phyloP scores from a whole-genome alignment of 2,888 invertebrate genomes.

The Diaperis boleti region DNA sequence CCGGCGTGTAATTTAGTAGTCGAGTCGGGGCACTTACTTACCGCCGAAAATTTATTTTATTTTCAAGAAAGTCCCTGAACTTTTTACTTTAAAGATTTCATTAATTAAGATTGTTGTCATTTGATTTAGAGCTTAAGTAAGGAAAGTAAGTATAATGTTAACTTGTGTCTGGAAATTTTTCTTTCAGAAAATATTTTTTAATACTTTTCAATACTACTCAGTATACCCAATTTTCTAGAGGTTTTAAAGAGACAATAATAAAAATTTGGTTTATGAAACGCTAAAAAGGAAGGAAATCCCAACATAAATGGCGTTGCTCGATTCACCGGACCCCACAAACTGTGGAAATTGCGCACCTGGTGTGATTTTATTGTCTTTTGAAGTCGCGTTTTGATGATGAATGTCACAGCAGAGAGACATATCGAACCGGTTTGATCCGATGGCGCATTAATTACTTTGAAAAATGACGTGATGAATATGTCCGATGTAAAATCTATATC shows the following conservation, averaged over 20 bases:
- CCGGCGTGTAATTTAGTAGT: constrained; percentile 21
- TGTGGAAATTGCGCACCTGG: constrained; percentile 12
- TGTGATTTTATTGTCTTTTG: constrained; percentile 4
- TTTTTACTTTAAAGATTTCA: constrained; percentile 16
- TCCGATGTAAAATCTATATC: constrained; percentile 38
- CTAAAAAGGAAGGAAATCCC: too few relatives aligned
- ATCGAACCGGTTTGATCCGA: constrained; percentile 19
- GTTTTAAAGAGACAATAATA: too few relatives aligned
- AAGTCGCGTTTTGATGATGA: constrained; percentile 7
- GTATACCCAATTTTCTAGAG: too few relatives aligned
- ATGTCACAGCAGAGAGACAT: constrained; percentile 14
- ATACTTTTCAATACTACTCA: too few relatives aligned
- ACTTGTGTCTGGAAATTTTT: too few relatives aligned
- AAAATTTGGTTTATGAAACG: too few relatives aligned
- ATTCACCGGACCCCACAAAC: too few relatives aligned
- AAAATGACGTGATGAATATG: constrained; percentile 38
- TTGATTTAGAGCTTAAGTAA: too few relatives aligned
- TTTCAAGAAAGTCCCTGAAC: neutral
- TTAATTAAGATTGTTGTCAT: too few relatives aligned
- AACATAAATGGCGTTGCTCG: too few relatives aligned
- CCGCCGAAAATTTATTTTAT: constrained; percentile 9
- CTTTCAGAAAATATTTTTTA: too few relatives aligned
- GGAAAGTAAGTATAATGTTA: too few relatives aligned
- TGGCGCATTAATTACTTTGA: constrained; percentile 33
- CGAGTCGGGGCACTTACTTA: constrained; percentile 4